Evolutionary conservation across 2,888 invertebrate genomes (phyloP).

Genomic region (Actias luna): DNA sequence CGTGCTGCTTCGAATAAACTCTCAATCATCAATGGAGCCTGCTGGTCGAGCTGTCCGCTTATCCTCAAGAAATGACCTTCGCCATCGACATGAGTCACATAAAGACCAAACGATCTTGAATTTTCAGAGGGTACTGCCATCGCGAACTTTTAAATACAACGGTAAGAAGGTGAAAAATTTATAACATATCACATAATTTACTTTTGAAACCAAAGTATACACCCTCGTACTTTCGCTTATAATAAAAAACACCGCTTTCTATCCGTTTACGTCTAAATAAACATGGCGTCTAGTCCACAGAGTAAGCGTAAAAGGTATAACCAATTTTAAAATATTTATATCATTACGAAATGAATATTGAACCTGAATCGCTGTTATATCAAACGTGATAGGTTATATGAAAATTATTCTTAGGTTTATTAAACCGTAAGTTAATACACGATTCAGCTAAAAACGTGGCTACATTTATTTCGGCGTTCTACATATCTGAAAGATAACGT

Average conservation of each 20-base stretch:
- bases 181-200: slow-evolving; percentile 55
- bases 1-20: slow-evolving; percentile 64
- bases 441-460: too few species aligned
- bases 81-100: slow-evolving; percentile 86
- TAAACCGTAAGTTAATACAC: too few species aligned
- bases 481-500: too few species aligned
- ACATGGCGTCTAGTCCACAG: slow-evolving; percentile 55
- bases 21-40: slow-evolving; percentile 80
- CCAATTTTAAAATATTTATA: background rate
- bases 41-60: slow-evolving; percentile 86
- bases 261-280: slow-evolving; percentile 71
- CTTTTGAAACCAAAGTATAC: slow-evolving; percentile 36
- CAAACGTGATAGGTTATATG: too few species aligned
- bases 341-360: background rate
- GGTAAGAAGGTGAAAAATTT: slow-evolving; percentile 21
- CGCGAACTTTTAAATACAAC: slow-evolving; percentile 23
- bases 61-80: slow-evolving; percentile 86
- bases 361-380: too few species aligned
- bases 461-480: too few species aligned
- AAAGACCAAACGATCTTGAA: slow-evolving; percentile 67
- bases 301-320: background rate
- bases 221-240: slow-evolving; percentile 45
- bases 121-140: slow-evolving; percentile 64
- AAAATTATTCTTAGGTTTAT: too few species aligned
- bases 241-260: slow-evolving; percentile 64